Base-by-base conservation (phyloP, 2,113 vertebrate genomes). In the Globicephala melas region DNA sequence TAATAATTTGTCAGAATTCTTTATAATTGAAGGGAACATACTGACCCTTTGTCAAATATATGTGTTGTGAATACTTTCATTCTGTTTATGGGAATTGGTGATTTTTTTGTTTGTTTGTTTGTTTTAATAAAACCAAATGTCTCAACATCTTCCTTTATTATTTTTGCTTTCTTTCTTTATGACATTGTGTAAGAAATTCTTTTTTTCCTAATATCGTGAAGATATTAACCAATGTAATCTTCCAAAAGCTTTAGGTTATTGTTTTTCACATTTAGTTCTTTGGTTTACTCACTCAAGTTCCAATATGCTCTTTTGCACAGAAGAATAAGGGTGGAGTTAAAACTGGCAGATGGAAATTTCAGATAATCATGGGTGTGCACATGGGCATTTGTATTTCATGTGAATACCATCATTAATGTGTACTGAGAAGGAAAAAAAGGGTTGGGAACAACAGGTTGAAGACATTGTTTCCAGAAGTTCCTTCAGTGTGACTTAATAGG, bases 401-500 rank as follows among this genome's bases (percentile, higher is more conserved):
- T 68, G 55, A 87, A 74, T 62, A 25, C 1, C 47, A 55, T 77
- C 58, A 85, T 88, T 94, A 25, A 82, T 53, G 8, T 74, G 9
- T 53, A 74, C 10, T 85, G 50, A 71, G 25, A 33, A 10, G 6
- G 20, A 0, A 7, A 38, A 50, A n/a, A 17, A 93, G 25, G 1
- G 2, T 33, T 47, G 38, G 8, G 11, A 71, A 41, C 13, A 68
- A 47, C 12, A 67, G 5, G 1, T 63, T 91, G 50, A 97, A 93
- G 41, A 21, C 36, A 65, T 53, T 91, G 26, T 93, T 47, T 95
- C 31, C 63, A 89, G 47, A 96, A 91, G 3, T 60, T 95, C 47
- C 26, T 62, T 97, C 74, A 77, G 65, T 74, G 33, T 71, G 23
- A 94, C n/a, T 93, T 92, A 84, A 91, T 50, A 79, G 33, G 26